phyloP scores from a whole-genome alignment of 2,888 invertebrate genomes.

The Stomorhina lunata region DNA sequence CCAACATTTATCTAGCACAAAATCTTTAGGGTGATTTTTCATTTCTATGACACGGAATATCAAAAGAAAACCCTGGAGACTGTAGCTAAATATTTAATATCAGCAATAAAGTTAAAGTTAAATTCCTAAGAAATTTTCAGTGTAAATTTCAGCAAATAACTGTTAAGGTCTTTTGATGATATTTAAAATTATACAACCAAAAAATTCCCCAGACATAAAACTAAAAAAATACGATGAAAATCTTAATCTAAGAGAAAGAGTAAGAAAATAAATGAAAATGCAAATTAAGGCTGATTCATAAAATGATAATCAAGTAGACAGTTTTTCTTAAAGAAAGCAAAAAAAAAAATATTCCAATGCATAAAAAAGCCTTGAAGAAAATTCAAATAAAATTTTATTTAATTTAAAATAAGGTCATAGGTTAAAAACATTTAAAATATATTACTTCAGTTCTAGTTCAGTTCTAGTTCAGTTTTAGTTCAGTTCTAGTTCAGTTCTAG shows the following conservation, averaged over 20 bases:
- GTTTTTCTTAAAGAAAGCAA: neutral
- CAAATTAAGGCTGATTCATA: conserved; percentile 29
- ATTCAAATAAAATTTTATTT: neutral
- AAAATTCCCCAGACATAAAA: conserved; percentile 27
- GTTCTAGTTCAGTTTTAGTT: no score
- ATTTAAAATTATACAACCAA: conserved; percentile 18
- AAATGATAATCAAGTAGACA: neutral
- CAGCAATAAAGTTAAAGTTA: neutral
- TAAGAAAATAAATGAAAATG: conserved; percentile 24
- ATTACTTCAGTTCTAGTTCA: no score
- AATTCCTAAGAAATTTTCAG: neutral
- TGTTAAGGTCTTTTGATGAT: conserved; percentile 5
- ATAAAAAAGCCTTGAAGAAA: neutral
- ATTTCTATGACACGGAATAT: neutral
- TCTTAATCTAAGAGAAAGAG: neutral
- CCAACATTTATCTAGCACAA: neutral
- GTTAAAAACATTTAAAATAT: no score
- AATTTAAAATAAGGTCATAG: no score
- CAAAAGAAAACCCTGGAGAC: neutral
- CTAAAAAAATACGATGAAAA: neutral
- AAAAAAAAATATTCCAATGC: neutral
- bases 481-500: no score
- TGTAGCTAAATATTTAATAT: conserved; percentile 26
- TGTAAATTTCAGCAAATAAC: neutral
- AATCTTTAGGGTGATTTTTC: neutral